A percentile compares a stretch with the other conserved stretches of the same genome.
Evolutionary conservation across 2,797 vertebrate genomes (phyloP).

Genomic region (Galago senegalensis): DNA sequence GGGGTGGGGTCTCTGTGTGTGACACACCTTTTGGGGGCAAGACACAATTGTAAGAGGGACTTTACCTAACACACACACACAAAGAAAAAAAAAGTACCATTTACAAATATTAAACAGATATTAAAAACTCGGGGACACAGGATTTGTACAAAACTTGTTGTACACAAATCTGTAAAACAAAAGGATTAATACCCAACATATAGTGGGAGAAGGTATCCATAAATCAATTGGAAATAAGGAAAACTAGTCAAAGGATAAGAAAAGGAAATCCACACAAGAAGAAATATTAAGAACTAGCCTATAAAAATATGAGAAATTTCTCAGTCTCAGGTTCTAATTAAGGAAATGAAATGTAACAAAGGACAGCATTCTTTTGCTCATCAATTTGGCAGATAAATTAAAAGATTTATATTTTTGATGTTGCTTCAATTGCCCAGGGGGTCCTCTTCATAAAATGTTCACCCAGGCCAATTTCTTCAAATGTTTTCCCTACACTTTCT

Average conservation of each 20-base stretch:
- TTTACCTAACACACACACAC: too few species aligned
- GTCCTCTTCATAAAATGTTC: too few species aligned
- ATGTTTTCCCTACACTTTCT: too few species aligned
- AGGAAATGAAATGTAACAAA: neutral
- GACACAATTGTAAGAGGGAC: too few species aligned
- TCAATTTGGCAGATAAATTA: neutral
- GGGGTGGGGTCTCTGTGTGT: too few species aligned
- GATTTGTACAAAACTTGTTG: too few species aligned
- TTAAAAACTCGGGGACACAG: neutral
- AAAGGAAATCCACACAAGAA: neutral
- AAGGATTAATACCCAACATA: neutral
- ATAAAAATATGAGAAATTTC: neutral
- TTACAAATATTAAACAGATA: neutral
- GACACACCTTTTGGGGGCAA: too few species aligned
- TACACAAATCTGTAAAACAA: neutral
- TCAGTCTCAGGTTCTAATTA: neutral
- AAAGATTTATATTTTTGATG: too few species aligned
- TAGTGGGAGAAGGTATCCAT: neutral
- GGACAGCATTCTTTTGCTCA: neutral
- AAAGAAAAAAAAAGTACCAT: neutral
- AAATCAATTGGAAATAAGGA: neutral
- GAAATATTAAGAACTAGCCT: neutral
- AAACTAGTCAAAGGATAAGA: constrained; percentile 11
- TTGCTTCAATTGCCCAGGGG: too few species aligned
- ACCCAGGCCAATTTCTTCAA: too few species aligned